phyloP scores from a whole-genome alignment of 2,113 vertebrate genomes.

The Pelodiscus sinensis region DNA sequence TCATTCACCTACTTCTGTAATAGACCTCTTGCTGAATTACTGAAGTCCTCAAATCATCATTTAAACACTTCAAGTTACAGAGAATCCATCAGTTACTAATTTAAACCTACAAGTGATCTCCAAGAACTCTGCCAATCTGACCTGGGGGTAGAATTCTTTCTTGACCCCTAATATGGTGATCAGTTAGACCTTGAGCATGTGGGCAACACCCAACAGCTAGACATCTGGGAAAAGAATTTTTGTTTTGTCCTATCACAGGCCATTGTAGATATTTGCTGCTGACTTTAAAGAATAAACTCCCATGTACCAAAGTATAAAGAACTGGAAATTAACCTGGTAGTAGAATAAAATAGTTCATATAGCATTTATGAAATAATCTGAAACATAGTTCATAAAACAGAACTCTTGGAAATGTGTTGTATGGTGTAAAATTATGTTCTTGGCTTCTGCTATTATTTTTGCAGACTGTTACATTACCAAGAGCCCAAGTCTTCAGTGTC shows the following conservation, averaged over 20 bases:
- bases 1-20: too few species aligned
- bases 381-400: neutral
- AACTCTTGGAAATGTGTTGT: neutral
- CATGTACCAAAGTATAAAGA: neutral
- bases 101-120: neutral
- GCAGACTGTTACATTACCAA: fast-evolving
- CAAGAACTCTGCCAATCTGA: neutral
- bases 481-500: fast-evolving
- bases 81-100: neutral
- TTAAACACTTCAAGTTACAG: neutral
- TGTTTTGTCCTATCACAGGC: neutral
- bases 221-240: neutral
- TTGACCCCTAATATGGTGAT: neutral
- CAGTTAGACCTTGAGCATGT: neutral
- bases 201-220: neutral
- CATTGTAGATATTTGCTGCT: neutral
- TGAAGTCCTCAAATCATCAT: neutral
- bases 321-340: neutral
- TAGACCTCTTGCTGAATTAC: neutral
- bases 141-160: neutral
- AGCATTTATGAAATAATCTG: neutral
- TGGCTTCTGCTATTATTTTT: neutral
- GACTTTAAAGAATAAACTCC: neutral
- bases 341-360: fast-evolving
- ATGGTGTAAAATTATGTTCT: fast-evolving